A percentile compares a stretch with the other conserved stretches of the same genome.
These are phyloP conservation scores for Rhinella marina DNA, from an alignment of 2,797 vertebrate genomes.

Conservation along the genomic window DNA sequence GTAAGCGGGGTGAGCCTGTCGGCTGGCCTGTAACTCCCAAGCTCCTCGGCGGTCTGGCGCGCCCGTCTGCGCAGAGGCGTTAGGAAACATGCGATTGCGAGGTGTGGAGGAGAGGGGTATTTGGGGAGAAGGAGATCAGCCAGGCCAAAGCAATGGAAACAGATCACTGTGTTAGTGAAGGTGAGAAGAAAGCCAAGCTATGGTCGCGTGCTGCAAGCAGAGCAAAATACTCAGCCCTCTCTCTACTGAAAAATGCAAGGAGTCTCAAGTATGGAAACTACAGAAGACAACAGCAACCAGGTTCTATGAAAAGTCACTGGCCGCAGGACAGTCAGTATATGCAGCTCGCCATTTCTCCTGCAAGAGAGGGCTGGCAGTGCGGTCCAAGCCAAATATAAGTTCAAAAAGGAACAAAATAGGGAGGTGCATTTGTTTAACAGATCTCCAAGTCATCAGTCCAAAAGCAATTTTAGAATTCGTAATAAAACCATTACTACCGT, in stretches of 20 bases:
- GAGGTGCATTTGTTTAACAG: conserved; percentile 23
- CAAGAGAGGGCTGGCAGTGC: conserved; percentile 33
- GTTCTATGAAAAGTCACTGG: background rate
- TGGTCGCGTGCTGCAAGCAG: conserved; percentile 55
- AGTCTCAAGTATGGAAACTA: background rate
- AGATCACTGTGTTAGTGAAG: conserved; percentile 64
- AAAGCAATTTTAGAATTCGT: background rate
- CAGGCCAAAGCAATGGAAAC: conserved; percentile 66
- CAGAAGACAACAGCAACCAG: background rate
- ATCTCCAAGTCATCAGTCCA: conserved; percentile 46
- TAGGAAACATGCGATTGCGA: conserved; percentile 68
- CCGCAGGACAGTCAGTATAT: background rate
- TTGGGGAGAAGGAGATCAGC: conserved; percentile 66
- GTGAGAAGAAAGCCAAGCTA: conserved; percentile 61
- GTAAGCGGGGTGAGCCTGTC: conserved; percentile 96
- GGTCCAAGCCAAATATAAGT: conserved; percentile 30
- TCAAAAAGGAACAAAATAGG: conserved; percentile 13
- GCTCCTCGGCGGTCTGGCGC: conserved; percentile 95
- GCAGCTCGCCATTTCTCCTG: background rate
- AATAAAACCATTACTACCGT: too few relatives aligned
- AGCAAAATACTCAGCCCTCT: conserved; percentile 39
- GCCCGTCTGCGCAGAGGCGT: conserved; percentile 72
- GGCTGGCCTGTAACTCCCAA: conserved; percentile 95
- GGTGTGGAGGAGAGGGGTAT: conserved; percentile 64
- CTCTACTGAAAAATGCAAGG: background rate